A percentile compares a stretch with the other conserved stretches of the same genome.
Conservation (phyloP, 1,140 invertebrate species). For the Platorchestia sp. region DNA sequence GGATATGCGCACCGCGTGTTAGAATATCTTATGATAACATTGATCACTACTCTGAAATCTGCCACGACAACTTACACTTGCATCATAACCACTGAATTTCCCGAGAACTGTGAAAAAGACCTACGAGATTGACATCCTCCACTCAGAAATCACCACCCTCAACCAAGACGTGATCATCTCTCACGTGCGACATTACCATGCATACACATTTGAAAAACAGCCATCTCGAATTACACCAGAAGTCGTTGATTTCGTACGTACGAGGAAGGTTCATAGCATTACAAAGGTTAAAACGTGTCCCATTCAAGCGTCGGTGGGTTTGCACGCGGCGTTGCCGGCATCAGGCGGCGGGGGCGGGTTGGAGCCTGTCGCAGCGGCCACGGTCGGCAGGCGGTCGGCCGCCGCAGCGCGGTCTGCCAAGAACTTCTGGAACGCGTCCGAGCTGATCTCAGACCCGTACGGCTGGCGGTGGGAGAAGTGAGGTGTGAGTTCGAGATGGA, state of each 20-base stretch:
- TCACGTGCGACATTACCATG: neutral
- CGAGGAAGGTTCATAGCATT: neutral
- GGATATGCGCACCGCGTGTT: neutral
- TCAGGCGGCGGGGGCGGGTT: neutral
- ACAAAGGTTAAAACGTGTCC: neutral
- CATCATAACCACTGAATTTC: neutral
- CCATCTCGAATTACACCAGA: neutral
- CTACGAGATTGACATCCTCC: neutral
- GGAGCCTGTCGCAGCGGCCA: conserved; percentile 69
- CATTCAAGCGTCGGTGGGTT: neutral
- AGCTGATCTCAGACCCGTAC: conserved; percentile 73
- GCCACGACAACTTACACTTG: neutral
- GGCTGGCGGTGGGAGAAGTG: neutral
- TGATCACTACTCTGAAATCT: neutral
- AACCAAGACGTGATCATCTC: too few species aligned
- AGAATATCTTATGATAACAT: neutral
- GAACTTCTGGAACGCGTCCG: conserved; percentile 93
- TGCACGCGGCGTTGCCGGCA: neutral
- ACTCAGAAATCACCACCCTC: too few species aligned
- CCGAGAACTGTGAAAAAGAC: too few species aligned
- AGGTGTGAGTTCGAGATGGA: too few species aligned
- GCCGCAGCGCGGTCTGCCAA: conserved; percentile 89
- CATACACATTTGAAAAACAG: neutral
- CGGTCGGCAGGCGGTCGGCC: conserved; percentile 73
- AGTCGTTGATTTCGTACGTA: neutral